phyloP scores from a whole-genome alignment of 2,113 vertebrate genomes.

The Dicaeum eximium region DNA sequence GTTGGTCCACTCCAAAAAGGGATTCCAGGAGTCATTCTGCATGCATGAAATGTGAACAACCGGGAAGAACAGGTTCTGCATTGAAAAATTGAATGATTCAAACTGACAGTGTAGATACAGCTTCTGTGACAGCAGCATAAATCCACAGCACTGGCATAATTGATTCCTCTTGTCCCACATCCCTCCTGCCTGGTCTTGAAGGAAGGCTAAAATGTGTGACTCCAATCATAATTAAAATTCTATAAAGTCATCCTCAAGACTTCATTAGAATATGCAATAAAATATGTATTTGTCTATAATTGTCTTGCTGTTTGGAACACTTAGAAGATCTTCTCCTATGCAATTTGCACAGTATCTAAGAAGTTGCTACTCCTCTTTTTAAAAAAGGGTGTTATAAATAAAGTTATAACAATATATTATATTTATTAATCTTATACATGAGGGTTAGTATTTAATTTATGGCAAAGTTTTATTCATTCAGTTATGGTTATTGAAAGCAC shows the following conservation, averaged over 20 bases:
- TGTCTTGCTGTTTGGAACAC: not conserved
- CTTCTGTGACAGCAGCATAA: not conserved
- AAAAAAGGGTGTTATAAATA: not conserved
- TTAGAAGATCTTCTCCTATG: not conserved
- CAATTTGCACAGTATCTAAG: not conserved
- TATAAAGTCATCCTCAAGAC: not conserved
- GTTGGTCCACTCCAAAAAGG: not conserved
- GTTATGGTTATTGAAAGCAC: not conserved
- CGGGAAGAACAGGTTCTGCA: not conserved
- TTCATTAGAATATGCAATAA: not conserved
- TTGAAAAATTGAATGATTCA: not conserved
- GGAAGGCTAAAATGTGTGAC: not conserved
- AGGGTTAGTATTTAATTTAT: not conserved
- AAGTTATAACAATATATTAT: not conserved
- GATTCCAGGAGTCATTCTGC: not conserved
- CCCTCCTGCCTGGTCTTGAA: not conserved
- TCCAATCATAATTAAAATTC: not conserved
- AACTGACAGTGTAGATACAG: not conserved
- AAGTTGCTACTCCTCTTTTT: not conserved
- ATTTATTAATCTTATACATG: not conserved
- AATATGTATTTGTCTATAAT: not conserved
- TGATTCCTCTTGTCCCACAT: not conserved
- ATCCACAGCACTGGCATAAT: not conserved
- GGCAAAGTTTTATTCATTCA: not conserved
- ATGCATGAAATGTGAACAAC: not conserved